Base-by-base conservation (phyloP, 2,113 vertebrate genomes). In the Cephalopterus ornatus region DNA sequence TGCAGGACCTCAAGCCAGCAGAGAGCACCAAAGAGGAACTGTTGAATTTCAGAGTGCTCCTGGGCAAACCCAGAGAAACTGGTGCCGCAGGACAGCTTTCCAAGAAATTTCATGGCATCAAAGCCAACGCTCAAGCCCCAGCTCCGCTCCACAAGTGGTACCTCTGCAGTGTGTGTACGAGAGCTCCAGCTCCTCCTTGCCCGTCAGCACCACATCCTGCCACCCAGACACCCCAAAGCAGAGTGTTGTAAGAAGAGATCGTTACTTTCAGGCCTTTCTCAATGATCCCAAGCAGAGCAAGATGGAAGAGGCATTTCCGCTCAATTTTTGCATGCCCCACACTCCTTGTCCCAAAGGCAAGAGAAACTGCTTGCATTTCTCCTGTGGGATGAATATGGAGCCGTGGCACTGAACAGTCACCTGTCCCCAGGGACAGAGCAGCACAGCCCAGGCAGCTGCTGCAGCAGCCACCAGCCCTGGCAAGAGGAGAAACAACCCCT, bases 191-290 rank as follows among this genome's bases (percentile, higher is more conserved):
- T 62, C 72, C 30, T 63, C 65, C 42, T 39, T 8, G 1, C 37
- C 71, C 46, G 26, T 21, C 53, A 86, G 46, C 52, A 66, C 82
- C 67, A 30, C 3, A 19, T 78, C 78, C 71, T 82, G 56, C 39
- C 52, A 47, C 37, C 49, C 27, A 75, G 42, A 62, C 35, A 39
- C 18, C 67, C 47, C 61, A 67, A 55, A 62, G 53, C 79, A 84
- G 35, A 0, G 0, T 39, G 9, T 39, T 3, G 1, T 11, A 30
- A 49, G 35, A 67, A 74, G 67, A 78, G 24, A 17, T 30, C 21
- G 1, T 4, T 5, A 39, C 46, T 70, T 65, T 12, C 59, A 46
- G 15, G 53, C 44, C 61, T 73, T 62, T 23, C 37, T 67, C 78
- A 89, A 63, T 14, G 77, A 41, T 16, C 46, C 55, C 39, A 80